These are phyloP conservation scores for Ernsta delagoae DNA, from an alignment of 2,888 invertebrate genomes.

Conservation along the genomic window DNA sequence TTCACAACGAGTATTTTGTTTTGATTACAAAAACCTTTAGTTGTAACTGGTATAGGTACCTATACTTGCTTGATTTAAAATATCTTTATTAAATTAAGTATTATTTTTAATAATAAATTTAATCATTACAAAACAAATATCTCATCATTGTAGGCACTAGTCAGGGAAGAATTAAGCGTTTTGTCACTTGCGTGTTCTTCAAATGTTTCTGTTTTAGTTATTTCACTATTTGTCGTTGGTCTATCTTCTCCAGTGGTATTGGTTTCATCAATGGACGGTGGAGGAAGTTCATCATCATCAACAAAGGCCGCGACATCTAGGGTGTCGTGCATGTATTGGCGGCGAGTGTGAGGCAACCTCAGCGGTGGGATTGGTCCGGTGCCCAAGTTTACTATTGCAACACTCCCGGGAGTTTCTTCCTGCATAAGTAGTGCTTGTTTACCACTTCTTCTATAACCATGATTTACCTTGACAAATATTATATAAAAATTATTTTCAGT, in stretches of 20 bases:
- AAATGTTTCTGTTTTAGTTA: background rate
- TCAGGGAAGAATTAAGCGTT: background rate
- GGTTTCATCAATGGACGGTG: conserved; percentile 26
- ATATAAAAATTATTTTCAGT: too few relatives aligned
- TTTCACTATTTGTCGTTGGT: background rate
- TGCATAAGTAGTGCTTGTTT: conserved; percentile 49
- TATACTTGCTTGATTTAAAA: too few relatives aligned
- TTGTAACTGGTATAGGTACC: too few relatives aligned
- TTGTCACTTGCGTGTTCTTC: background rate
- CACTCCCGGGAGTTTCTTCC: conserved; percentile 52
- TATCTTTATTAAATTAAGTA: too few relatives aligned
- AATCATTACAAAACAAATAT: too few relatives aligned
- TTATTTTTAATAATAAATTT: too few relatives aligned
- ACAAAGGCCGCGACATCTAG: conserved; percentile 17
- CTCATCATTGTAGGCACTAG: too few relatives aligned
- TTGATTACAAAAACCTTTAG: too few relatives aligned
- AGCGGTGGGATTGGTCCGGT: conserved; percentile 58
- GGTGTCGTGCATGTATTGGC: conserved; percentile 60
- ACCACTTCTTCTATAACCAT: conserved; percentile 43
- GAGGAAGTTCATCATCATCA: conserved; percentile 38
- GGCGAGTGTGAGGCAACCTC: conserved; percentile 55
- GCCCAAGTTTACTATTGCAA: conserved; percentile 57
- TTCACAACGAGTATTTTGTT: too few relatives aligned
- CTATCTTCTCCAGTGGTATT: background rate
- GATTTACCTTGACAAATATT: background rate